Conservation (phyloP, 2,888 invertebrate genomes). For the Cryptus armator region DNA sequence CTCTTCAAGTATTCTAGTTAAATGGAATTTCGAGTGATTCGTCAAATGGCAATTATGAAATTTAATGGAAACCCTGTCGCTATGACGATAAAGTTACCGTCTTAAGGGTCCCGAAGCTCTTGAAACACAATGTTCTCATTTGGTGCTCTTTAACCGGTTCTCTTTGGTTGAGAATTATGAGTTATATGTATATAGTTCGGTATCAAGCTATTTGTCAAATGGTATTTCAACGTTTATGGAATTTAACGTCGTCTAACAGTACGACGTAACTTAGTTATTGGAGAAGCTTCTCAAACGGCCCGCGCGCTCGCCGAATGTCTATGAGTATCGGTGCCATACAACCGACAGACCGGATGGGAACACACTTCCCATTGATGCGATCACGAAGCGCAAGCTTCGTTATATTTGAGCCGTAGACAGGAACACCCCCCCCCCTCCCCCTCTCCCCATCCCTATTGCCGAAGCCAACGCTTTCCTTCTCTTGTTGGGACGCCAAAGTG, state of each 20-base stretch:
- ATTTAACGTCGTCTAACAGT: slow-evolving; percentile 1
- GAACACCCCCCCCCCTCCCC: too few relatives aligned
- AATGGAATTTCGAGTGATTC: too few relatives aligned
- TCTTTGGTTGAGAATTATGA: neutral
- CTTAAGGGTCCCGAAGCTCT: too few relatives aligned
- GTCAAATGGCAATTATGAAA: too few relatives aligned
- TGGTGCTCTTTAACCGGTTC: neutral
- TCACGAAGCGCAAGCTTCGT: slow-evolving; percentile 30
- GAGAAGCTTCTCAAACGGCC: slow-evolving; percentile 57
- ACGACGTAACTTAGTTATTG: slow-evolving; percentile 52
- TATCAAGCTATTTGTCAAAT: slow-evolving; percentile 33
- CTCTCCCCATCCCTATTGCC: neutral
- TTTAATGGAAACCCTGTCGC: too few relatives aligned
- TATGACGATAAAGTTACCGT: too few relatives aligned
- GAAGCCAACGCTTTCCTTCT: neutral
- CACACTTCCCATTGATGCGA: slow-evolving; percentile 39
- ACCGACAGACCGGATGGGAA: slow-evolving; percentile 26
- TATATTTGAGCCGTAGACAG: slow-evolving; percentile 24
- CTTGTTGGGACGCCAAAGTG: neutral
- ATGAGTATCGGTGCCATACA: neutral
- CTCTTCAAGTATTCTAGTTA: too few relatives aligned
- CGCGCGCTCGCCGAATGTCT: slow-evolving; percentile 25
- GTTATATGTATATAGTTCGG: neutral
- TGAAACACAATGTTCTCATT: too few relatives aligned
- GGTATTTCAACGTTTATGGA: slow-evolving; percentile 16